Base-by-base conservation (phyloP, 2,888 invertebrate genomes). In the Pycnomerus fuliginosus region DNA sequence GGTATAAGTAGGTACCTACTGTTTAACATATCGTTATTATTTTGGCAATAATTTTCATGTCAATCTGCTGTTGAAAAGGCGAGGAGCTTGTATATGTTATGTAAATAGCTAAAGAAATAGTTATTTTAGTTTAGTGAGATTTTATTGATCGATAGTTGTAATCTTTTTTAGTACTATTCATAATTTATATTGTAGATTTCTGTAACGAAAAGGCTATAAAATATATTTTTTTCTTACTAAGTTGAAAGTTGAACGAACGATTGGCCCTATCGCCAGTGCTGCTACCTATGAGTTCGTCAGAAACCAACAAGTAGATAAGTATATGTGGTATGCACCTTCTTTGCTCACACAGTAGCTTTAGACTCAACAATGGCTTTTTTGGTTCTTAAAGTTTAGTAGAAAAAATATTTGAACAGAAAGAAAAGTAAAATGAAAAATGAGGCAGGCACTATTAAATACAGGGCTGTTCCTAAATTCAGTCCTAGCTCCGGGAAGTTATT, bases 161-260 rank as follows among this genome's bases (percentile, higher is more conserved):
- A 40, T 50, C 50, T 52, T 51, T 44, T 38, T 52, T 58, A 46
- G 39, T 27, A 57, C 37, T 55, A 55, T 50, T 60, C 56, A 40
- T 37, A 52, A 53, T 55, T 60, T 60, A 54, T 52, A 49, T 50
- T 50, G 56, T 61, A 58, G 56, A 56, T 50, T 48, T 58, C 56
- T 62, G 62, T 61, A 61, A 47, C 53, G 60, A 55, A 56, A 54
- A 52, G 51, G 56, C 57, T 53, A 56, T 53, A 56, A 53, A 61
- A 61, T 61, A 62, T 63, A 61, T 63, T 60, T 61, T 63, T 62
- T 61, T 61, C 58, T 47, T 54, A 55, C 49, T 47, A 49, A 4
- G 20, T 20, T 8, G 8, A 20, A 5, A 39, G 12, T 23, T 24
- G 13, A 20, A 20, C 20, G n/a, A n/a, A n/a, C n/a, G n/a, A n/a